Evolutionary conservation across 2,888 invertebrate species (phyloP), one percentile per base, ranked within the genome.

Genomic region (Amiota mariae): DNA sequence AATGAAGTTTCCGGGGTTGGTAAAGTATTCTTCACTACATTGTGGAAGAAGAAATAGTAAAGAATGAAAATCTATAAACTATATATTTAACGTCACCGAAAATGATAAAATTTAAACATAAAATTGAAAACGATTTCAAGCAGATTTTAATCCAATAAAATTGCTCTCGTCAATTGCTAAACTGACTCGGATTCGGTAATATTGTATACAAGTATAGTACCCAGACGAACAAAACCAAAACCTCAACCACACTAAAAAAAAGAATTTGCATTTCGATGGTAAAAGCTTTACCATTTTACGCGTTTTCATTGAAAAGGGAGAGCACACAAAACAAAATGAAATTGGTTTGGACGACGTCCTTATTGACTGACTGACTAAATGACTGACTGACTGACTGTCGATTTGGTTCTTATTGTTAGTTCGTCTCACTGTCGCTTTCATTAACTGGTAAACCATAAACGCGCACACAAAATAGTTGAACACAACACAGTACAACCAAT

Each of bases 61-160:
- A 36, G 24, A 36, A 36, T 2, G 6, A 6, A 36, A 36, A 36
- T 2, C 36, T 2, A 36, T 36, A 36, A 36, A 36, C 36, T 36
- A 36, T 6, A 36, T 36, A 36, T 36, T 36, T 36, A n/a, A n/a
- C n/a, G 13, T 51, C 6, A 51, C 4, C 54, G 54, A 51, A 51
- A 51, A 51, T 20, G 20, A n/a, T 15, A 15, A 15, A 57, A 57
- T 15, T 51, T 68, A 8, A 54, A 36, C 13, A 47, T 68, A 75
- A 81, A 73, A 71, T 56, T 71, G 75, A 77, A 77, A 75, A 77
- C 75, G 67, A 75, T 81, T 78, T 80, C 63, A 77, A 77, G 81
- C 79, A 80, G 82, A 81, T 83, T 83, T 72, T 72, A 77, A 74
- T 77, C 73, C 72, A 82, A 83, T 80, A 80, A 81, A 81, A 81